phyloP scores from a whole-genome alignment of 2,888 invertebrate genomes.

The Apantesis nais region DNA sequence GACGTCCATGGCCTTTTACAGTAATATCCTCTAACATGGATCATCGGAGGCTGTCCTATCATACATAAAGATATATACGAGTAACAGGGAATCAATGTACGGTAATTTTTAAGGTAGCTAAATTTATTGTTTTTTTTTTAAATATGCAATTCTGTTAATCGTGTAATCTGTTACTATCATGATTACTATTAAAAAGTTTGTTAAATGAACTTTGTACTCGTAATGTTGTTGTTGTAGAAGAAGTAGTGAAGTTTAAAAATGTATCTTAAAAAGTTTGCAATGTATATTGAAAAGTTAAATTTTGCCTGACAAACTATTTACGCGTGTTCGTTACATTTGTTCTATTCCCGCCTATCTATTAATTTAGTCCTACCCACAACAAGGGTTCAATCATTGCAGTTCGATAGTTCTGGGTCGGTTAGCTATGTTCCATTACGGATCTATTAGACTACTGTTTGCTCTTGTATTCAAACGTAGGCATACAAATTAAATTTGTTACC shows the following conservation, averaged over 20 bases:
- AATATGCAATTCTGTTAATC: not conserved
- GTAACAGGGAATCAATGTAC: not conserved
- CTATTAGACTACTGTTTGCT: not conserved
- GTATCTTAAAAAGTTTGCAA: not conserved
- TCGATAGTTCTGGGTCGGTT: not conserved
- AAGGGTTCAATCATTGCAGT: conserved; percentile 4
- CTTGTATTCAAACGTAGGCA: too few species aligned
- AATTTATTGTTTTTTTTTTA: not conserved
- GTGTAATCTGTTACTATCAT: not conserved
- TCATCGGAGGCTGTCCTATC: conserved; percentile 9
- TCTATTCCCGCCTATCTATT: not conserved
- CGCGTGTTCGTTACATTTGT: not conserved
- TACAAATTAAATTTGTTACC: too few species aligned
- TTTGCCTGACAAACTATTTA: not conserved
- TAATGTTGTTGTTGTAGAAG: not conserved
- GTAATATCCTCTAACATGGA: conserved; percentile 9
- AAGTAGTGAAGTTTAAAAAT: not conserved
- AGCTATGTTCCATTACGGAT: not conserved
- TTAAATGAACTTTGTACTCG: not conserved
- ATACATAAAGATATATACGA: not conserved
- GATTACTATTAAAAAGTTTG: not conserved
- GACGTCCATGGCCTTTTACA: conserved; percentile 2
- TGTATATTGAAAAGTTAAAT: not conserved
- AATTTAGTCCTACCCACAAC: not conserved
- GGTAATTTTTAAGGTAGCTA: not conserved